Percentiles rank a stretch among this genome's conserved stretches.
These are phyloP conservation scores for Choristoneura rosaceana DNA, from an alignment of 2,888 invertebrate species.

Conservation along the genomic window DNA sequence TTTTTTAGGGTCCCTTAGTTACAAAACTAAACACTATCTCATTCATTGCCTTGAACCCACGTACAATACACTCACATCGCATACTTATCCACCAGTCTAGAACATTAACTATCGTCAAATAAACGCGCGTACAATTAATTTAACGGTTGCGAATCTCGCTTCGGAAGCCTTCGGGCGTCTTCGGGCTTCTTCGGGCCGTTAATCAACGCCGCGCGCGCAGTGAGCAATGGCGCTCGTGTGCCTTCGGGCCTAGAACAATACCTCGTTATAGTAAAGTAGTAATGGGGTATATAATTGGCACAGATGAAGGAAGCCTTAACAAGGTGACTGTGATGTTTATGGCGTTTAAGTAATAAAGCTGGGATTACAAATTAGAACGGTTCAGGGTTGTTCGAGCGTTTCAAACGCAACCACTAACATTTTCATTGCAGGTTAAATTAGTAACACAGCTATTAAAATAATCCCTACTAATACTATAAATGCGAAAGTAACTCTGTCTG, in stretches of 20 bases:
- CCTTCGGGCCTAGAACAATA: constrained; percentile 34
- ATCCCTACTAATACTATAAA: no score
- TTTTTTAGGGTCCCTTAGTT: no score
- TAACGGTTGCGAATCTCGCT: constrained; percentile 31
- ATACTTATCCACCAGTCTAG: no score
- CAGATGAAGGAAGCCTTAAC: constrained; percentile 34
- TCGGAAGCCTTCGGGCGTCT: constrained; percentile 33
- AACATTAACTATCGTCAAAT: constrained; percentile 19
- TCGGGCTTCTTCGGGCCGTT: constrained; percentile 26
- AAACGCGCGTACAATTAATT: constrained; percentile 32
- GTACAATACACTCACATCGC: no score
- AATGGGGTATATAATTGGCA: constrained; percentile 32
- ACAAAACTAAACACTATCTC: no score
- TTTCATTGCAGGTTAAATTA: no score
- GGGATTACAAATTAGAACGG: neutral
- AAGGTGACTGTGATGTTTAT: constrained; percentile 25
- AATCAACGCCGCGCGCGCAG: constrained; percentile 38
- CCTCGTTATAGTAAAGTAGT: constrained; percentile 35
- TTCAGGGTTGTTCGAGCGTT: no score
- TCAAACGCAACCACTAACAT: no score
- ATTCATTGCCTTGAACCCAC: no score
- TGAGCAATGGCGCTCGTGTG: constrained; percentile 41
- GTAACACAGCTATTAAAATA: neutral
- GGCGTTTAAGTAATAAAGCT: neutral
- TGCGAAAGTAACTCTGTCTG: no score